These are phyloP conservation scores for Cenopis cana DNA, from an alignment of 2,888 invertebrate genomes.

Conservation along the genomic window DNA sequence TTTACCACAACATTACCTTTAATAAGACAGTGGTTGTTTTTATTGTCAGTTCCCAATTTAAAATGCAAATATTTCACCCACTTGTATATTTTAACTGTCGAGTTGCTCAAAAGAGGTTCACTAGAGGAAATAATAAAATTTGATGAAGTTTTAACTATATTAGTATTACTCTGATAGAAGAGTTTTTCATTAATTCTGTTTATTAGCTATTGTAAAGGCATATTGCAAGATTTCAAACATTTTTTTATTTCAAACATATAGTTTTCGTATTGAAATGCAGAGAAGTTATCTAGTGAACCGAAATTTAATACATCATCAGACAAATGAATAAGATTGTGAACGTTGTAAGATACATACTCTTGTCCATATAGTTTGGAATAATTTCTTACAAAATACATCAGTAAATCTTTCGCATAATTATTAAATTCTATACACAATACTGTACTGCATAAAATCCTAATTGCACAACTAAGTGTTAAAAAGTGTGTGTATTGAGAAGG, in stretches of 20 bases:
- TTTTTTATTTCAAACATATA: constrained; percentile 9
- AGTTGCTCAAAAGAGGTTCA: neutral
- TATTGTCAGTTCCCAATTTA: constrained; percentile 12
- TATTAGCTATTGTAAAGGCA: constrained; percentile 10
- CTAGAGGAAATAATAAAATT: constrained; percentile 5
- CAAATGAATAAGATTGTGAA: too few species aligned
- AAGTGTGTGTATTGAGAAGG: too few species aligned
- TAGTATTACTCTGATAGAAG: constrained; percentile 4
- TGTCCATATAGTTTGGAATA: too few species aligned
- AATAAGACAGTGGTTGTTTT: too few species aligned
- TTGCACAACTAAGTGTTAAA: too few species aligned
- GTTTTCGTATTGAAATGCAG: constrained; percentile 13
- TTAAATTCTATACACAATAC: too few species aligned
- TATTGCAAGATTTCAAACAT: constrained; percentile 13
- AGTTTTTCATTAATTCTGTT: constrained; percentile 6
- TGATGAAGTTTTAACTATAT: constrained; percentile 1
- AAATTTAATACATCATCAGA: neutral
- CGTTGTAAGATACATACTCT: too few species aligned
- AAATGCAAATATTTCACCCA: constrained; percentile 15
- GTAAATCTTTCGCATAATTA: too few species aligned
- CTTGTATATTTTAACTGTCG: constrained; percentile 8
- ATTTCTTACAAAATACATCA: too few species aligned
- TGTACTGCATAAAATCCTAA: too few species aligned
- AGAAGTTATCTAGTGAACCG: constrained; percentile 15
- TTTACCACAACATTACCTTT: too few species aligned